A percentile compares a stretch with the other conserved stretches of the same genome.
Conservation (phyloP, 2,888 invertebrate genomes). For the Epirrhoe tristata region DNA sequence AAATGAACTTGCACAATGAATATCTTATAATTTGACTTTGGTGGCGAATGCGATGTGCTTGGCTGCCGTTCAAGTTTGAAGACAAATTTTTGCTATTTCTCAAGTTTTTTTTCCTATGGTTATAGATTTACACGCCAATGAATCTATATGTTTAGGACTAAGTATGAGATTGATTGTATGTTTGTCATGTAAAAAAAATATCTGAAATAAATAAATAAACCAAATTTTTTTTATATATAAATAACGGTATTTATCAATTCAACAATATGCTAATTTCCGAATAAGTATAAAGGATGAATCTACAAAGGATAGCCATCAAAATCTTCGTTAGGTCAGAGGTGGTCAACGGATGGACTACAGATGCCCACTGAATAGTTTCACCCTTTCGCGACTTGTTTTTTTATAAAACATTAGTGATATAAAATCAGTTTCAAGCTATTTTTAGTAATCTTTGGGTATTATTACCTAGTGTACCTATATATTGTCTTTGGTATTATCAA, state of each 20-base stretch:
- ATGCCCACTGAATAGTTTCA: conserved; percentile 39
- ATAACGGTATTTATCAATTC: neutral
- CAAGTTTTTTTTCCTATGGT: too few relatives aligned
- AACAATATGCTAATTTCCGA: conserved; percentile 23
- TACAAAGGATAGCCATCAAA: conserved; percentile 29
- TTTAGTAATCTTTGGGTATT: too few relatives aligned
- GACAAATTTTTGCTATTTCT: too few relatives aligned
- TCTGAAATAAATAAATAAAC: neutral
- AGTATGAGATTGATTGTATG: too few relatives aligned
- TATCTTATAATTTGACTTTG: neutral
- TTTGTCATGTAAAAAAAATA: too few relatives aligned
- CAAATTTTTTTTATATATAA: neutral
- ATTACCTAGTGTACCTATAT: too few relatives aligned
- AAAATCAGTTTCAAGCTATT: too few relatives aligned
- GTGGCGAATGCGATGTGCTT: neutral
- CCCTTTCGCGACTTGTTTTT: conserved; percentile 70
- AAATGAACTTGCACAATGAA: neutral
- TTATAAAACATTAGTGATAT: too few relatives aligned
- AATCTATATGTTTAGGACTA: too few relatives aligned
- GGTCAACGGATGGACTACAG: conserved; percentile 66
- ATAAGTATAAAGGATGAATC: conserved; percentile 18
- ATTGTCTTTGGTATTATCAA: too few relatives aligned
- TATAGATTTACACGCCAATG: too few relatives aligned
- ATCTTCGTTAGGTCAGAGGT: conserved; percentile 78
- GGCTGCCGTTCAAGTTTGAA: too few relatives aligned